Conservation (phyloP, 2,888 invertebrate species). For the Eudasyphora cyanicolor region DNA sequence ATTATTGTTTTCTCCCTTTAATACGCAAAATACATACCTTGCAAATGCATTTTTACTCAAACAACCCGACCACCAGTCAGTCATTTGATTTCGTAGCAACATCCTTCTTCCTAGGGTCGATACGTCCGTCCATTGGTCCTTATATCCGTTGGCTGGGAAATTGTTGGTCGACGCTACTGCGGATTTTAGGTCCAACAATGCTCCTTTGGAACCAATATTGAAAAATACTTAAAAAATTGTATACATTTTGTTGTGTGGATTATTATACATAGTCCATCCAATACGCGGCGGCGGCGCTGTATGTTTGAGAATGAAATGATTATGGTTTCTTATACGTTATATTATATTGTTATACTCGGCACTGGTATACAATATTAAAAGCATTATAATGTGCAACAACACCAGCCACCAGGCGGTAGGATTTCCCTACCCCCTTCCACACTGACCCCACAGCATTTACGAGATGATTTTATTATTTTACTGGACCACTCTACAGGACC, state of each 20-base stretch:
- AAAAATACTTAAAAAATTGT: constrained; percentile 60
- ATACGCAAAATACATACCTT: constrained; percentile 59
- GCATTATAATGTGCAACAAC: constrained; percentile 64
- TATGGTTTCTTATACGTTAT: constrained; percentile 1
- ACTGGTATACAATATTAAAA: constrained; percentile 65
- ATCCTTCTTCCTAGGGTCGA: neutral
- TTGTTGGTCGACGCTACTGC: neutral
- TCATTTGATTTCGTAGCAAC: neutral
- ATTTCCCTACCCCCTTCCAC: neutral
- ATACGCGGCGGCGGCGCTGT: neutral
- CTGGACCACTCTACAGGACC: constrained; percentile 67
- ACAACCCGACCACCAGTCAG: constrained; percentile 34
- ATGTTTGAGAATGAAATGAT: neutral
- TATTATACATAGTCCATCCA: too few species aligned
- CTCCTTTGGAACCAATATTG: constrained; percentile 51
- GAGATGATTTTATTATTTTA: constrained; percentile 67
- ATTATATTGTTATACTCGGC: neutral
- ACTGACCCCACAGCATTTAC: neutral
- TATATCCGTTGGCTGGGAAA: constrained; percentile 25
- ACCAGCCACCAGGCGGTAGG: constrained; percentile 43
- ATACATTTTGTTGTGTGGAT: constrained; percentile 52
- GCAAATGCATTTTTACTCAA: constrained; percentile 57
- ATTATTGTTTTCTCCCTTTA: constrained; percentile 40
- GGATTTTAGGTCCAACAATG: neutral
- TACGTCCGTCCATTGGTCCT: constrained; percentile 27